Percentiles rank a stretch among this genome's conserved stretches.
phyloP scores from a whole-genome alignment of 2,113 vertebrate genomes.

The Lucifuga dentata region DNA sequence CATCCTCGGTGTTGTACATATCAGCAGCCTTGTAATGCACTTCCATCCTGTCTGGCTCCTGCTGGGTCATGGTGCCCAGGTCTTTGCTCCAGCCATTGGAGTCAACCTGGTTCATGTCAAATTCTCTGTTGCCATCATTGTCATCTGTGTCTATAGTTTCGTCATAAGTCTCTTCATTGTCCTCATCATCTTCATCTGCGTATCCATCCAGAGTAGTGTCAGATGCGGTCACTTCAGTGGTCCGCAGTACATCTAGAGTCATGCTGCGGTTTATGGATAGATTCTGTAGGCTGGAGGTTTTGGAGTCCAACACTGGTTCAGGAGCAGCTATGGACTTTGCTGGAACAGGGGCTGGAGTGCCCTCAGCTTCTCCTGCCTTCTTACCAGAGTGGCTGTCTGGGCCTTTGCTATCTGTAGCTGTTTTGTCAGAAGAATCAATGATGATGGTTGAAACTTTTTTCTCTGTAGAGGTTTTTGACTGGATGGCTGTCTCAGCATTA shows the following conservation, averaged over 20 bases:
- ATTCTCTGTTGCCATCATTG: neutral
- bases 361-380: neutral
- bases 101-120: neutral
- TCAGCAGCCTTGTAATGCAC: constrained; percentile 66
- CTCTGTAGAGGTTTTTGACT: accelerated
- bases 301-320: neutral
- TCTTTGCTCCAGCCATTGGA: neutral
- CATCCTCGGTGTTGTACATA: constrained; percentile 82
- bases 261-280: neutral
- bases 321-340: neutral
- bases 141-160: too few species aligned
- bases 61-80: constrained; percentile 34
- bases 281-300: neutral
- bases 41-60: constrained; percentile 50
- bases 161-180: neutral
- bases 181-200: accelerated
- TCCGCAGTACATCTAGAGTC: neutral
- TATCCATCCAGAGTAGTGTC: accelerated
- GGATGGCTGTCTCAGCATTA: accelerated
- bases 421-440: neutral
- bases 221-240: accelerated
- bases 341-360: neutral
- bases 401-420: accelerated
- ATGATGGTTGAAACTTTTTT: accelerated
- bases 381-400: accelerated